Base-by-base conservation (phyloP, 2,797 vertebrate genomes). In the Tapirus indicus region DNA sequence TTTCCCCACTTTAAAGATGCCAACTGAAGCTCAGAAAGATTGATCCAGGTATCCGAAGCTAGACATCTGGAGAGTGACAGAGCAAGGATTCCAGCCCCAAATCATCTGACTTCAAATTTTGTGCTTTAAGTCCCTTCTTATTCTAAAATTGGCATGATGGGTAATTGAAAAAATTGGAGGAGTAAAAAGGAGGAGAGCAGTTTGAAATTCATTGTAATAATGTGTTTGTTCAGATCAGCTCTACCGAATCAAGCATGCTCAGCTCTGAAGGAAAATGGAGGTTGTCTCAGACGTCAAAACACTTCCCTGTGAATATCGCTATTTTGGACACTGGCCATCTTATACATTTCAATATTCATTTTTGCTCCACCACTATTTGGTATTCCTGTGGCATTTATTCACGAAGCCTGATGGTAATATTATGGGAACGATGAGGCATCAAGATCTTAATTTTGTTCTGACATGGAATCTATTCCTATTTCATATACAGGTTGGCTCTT, bases 271-370 rank as follows among this genome's bases (percentile, higher is more conserved):
- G 88, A 97, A 97, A 98, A 96, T 85, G 95, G 92, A 98, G 96
- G 96, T 97, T 95, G 96, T 97, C 95, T 94, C 88, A 91, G 94
- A 97, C 96, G 97, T 97, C 96, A 98, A 95, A 96, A 96, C 94
- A 95, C 96, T 95, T 98, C 77, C 86, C 85, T 32, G 78, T 82
- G 94, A 96, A 82, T 94, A 96, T 96, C 97, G 95, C 83, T 86
- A 49, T 91, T 97, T 97, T 98, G 97, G 96, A 94, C 96, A 96
- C 79, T 86, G 96, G 94, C 95, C 96, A 97, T 97, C 96, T 96
- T 79, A 74, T 91, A 95, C 52, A 98, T 97, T 97, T 98, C 94
- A 98, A 64, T 97, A 93, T 97, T 95, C 96, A 88, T 85, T 71
- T 91, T 88, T 69, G 44, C 54, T 86, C 44, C 82, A 62, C 18